Evolutionary conservation across 2,113 vertebrate species (phyloP).

Genomic region (Agelaius phoeniceus): DNA sequence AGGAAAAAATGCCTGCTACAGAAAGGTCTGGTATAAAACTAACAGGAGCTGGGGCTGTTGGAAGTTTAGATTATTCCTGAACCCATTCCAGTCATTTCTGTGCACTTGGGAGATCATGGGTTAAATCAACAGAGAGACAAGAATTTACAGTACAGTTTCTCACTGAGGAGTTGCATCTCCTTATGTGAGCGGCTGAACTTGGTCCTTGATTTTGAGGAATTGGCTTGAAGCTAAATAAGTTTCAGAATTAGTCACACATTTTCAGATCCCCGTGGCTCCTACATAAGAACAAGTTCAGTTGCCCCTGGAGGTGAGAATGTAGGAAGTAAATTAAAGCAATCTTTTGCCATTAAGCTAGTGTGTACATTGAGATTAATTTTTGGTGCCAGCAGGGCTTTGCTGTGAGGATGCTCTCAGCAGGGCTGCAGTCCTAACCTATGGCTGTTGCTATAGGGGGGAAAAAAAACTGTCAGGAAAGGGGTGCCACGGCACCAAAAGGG

Average conservation of each 20-base stretch:
- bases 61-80: background rate
- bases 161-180: background rate
- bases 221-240: background rate
- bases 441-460: background rate
- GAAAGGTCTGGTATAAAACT: background rate
- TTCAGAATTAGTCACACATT: slow-evolving; percentile 17
- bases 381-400: background rate
- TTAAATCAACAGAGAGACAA: background rate
- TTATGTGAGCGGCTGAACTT: background rate
- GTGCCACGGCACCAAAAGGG: background rate
- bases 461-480: background rate
- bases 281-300: background rate
- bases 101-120: background rate
- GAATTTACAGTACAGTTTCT: background rate
- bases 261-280: background rate
- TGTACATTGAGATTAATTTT: slow-evolving; percentile 58
- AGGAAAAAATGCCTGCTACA: background rate
- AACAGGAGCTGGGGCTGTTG: background rate
- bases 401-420: background rate
- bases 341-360: slow-evolving; percentile 20
- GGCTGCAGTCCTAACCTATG: background rate
- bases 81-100: background rate
- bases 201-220: background rate
- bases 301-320: slow-evolving; percentile 2
- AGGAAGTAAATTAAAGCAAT: slow-evolving; percentile 48